phyloP scores from a whole-genome alignment of 2,797 vertebrate genomes.

The Pogonophryne albipinna region DNA sequence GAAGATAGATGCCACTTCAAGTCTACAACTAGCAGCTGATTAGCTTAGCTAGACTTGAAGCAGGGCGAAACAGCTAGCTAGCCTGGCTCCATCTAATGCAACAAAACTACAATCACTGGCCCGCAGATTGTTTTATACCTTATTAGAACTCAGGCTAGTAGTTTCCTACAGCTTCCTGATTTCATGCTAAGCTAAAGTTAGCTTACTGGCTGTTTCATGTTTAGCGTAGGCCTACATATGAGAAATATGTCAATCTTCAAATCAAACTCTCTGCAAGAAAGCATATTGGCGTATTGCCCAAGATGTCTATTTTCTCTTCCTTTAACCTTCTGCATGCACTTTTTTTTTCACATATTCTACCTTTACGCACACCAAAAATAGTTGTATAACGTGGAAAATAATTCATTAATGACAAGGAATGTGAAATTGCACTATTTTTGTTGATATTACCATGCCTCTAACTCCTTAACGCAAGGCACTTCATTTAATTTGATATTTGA shows the following conservation, averaged over 20 bases:
- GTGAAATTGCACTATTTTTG: constrained; percentile 82
- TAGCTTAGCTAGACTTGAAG: constrained; percentile 24
- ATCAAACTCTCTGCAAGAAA: neutral
- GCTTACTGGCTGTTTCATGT: neutral
- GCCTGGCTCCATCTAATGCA: neutral
- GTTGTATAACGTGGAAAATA: constrained; percentile 55
- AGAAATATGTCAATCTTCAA: neutral
- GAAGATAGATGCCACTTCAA: neutral
- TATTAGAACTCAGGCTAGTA: neutral
- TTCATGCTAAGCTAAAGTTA: constrained; percentile 12
- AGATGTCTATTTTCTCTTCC: neutral
- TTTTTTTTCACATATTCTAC: constrained; percentile 66
- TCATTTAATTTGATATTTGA: constrained; percentile 48
- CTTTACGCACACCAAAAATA: constrained; percentile 74
- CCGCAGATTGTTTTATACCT: neutral
- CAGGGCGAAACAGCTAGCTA: neutral
- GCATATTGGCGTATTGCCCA: neutral
- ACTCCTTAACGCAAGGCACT: constrained; percentile 66
- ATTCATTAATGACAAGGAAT: constrained; percentile 78
- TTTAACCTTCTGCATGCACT: constrained; percentile 67
- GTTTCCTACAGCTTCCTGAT: neutral
- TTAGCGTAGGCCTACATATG: neutral
- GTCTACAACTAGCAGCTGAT: too few species aligned
- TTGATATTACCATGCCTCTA: constrained; percentile 69
- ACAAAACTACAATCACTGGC: neutral